A percentile compares a stretch with the other conserved stretches of the same genome.
Conservation (phyloP, 2,113 vertebrate genomes). For the Sylvietta virens region DNA sequence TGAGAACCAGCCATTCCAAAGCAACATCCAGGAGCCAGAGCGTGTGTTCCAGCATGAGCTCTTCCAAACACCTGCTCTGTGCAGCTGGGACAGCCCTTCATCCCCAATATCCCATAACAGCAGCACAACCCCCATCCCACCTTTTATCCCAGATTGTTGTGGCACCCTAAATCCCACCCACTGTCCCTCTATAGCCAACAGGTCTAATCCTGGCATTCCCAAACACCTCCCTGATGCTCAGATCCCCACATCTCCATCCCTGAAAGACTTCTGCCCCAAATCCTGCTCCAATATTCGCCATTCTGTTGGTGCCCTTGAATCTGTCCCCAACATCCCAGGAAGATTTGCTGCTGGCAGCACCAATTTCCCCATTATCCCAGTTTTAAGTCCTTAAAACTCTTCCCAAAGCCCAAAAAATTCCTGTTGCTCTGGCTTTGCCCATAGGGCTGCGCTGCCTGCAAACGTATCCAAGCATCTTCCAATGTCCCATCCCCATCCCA, state of each 20-base stretch:
- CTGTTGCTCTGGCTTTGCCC: background rate
- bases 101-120: background rate
- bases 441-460: background rate
- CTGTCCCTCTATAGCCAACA: background rate
- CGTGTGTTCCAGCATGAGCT: rapidly evolving
- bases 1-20: background rate
- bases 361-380: background rate
- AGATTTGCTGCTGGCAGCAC: background rate
- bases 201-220: background rate
- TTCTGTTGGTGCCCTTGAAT: rapidly evolving
- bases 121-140: background rate
- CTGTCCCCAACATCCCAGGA: background rate
- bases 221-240: background rate
- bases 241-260: background rate
- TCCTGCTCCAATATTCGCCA: background rate
- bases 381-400: background rate
- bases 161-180: background rate
- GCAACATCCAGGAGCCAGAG: background rate
- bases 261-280: background rate
- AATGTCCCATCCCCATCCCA: background rate
- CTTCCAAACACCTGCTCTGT: background rate
- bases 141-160: background rate
- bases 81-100: background rate
- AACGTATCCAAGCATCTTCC: background rate
- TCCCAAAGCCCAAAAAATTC: background rate